Percentiles rank a stretch among this genome's conserved stretches.
Conservation (phyloP, 2,797 vertebrate species). For the Bradypodion ventrale region DNA sequence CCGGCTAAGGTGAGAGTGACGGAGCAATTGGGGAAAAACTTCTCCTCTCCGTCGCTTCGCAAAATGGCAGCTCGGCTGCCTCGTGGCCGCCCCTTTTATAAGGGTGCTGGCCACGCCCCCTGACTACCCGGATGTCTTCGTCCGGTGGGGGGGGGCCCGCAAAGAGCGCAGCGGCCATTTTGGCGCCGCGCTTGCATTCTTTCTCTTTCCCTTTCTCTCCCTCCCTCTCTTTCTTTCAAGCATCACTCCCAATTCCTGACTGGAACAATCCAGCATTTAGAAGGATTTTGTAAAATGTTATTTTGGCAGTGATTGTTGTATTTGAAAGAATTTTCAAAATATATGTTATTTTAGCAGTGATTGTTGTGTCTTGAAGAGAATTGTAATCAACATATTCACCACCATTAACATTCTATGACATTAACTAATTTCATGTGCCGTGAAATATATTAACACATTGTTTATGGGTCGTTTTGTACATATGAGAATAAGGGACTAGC, state of each 20-base stretch:
- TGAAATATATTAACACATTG: conserved; percentile 32
- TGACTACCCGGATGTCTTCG: too few species aligned
- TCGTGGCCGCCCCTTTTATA: too few species aligned
- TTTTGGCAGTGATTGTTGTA: conserved; percentile 14
- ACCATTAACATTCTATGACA: conserved; percentile 29
- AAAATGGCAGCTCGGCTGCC: too few species aligned
- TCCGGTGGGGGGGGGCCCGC: too few species aligned
- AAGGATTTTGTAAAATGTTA: conserved; percentile 10
- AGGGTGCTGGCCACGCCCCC: too few species aligned
- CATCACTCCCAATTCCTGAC: not conserved
- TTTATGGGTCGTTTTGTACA: conserved; percentile 38
- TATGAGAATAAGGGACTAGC: conserved; percentile 7
- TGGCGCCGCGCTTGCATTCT: too few species aligned
- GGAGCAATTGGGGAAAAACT: too few species aligned
- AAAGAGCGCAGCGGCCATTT: too few species aligned
- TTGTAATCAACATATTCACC: conserved; percentile 24
- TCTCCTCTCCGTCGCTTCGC: too few species aligned
- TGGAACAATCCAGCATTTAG: not conserved
- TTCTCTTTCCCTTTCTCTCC: not conserved
- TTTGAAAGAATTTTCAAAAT: too few species aligned
- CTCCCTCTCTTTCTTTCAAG: not conserved
- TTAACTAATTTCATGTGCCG: conserved; percentile 41
- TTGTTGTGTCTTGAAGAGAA: conserved; percentile 20
- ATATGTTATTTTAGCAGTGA: conserved; percentile 6
- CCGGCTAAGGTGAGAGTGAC: too few species aligned